phyloP scores from a whole-genome alignment of 2,113 vertebrate species.

The Junco hyemalis region DNA sequence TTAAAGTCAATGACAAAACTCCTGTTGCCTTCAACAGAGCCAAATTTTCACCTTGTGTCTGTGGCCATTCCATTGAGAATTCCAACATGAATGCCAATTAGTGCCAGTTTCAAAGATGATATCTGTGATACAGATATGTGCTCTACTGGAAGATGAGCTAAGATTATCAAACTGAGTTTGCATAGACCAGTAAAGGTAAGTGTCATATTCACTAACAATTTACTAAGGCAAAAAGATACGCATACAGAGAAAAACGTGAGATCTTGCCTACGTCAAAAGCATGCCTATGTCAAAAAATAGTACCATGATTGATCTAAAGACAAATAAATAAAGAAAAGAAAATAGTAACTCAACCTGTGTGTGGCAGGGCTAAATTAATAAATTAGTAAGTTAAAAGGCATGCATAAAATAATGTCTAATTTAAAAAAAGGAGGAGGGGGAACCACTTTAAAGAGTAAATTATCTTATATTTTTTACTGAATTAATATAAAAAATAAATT shows the following conservation, averaged over 20 bases:
- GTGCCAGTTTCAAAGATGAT: conserved; percentile 53
- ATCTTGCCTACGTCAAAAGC: not conserved
- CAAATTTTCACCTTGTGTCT: conserved; percentile 45
- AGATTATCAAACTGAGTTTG: conserved; percentile 20
- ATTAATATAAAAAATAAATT: conserved; percentile 28
- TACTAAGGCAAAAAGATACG: conserved; percentile 24
- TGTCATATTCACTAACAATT: conserved; percentile 34
- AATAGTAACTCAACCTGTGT: not conserved
- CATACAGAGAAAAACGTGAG: not conserved
- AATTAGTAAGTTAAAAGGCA: conserved; percentile 52
- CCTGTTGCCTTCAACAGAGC: conserved; percentile 15
- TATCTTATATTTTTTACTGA: conserved; percentile 40
- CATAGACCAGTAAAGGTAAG: not conserved
- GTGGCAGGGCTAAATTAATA: conserved; percentile 43
- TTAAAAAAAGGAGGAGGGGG: not conserved
- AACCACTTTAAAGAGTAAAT: conserved; percentile 41
- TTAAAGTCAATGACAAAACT: conserved; percentile 53
- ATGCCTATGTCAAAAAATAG: not conserved
- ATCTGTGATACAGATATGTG: not conserved
- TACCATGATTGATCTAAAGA: not conserved
- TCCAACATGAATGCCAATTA: conserved; percentile 62
- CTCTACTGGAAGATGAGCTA: conserved; percentile 13
- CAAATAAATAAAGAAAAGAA: conserved; percentile 34
- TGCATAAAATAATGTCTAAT: conserved; percentile 62
- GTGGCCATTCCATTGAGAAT: conserved; percentile 17